These are phyloP conservation scores for Noctua fimbriata DNA, from an alignment of 2,888 invertebrate species.

Conservation along the genomic window DNA sequence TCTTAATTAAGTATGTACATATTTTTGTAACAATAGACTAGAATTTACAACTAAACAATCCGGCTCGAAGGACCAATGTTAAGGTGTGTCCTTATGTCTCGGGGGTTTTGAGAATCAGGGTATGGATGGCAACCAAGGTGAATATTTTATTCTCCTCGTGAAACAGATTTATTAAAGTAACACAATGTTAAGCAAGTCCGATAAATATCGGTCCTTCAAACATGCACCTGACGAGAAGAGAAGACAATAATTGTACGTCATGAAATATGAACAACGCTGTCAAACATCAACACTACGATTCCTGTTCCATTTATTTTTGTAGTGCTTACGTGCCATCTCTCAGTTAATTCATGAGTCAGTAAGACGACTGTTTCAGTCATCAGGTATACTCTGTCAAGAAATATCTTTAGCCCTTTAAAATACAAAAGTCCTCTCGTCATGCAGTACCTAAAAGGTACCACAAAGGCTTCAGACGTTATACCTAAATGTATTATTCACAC, in stretches of 20 bases:
- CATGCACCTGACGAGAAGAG: background rate
- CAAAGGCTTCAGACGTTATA: constrained; percentile 33
- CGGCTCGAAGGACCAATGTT: too few species aligned
- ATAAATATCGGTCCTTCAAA: too few species aligned
- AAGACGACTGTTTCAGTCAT: background rate
- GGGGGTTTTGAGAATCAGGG: too few species aligned
- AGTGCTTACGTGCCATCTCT: background rate
- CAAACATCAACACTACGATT: background rate
- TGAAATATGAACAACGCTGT: background rate
- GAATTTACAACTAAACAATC: background rate
- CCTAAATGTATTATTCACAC: constrained; percentile 42
- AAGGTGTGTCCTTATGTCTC: too few species aligned
- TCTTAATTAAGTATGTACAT: background rate
- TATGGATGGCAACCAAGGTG: too few species aligned
- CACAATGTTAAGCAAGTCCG: too few species aligned
- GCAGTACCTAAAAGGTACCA: constrained; percentile 10
- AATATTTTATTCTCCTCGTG: too few species aligned
- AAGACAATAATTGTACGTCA: background rate
- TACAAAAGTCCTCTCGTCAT: background rate
- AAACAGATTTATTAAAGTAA: too few species aligned
- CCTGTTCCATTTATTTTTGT: background rate
- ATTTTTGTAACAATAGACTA: background rate
- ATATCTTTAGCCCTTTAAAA: background rate
- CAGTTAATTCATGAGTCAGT: background rate
- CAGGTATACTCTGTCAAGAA: background rate